Conservation (phyloP, 2,888 invertebrate species). For the Tiliacea citrago region DNA sequence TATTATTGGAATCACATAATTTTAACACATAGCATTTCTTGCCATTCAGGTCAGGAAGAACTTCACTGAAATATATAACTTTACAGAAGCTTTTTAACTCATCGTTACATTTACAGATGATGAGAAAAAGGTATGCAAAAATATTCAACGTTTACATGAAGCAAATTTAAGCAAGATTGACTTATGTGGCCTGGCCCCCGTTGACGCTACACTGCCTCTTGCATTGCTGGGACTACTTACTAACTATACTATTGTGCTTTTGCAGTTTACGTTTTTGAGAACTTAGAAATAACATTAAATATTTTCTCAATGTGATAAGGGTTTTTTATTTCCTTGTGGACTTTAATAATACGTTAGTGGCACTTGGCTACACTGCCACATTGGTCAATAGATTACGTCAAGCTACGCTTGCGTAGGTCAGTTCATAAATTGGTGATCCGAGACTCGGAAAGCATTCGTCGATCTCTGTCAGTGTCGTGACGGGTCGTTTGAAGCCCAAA, state of each 20-base stretch:
- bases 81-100: background rate
- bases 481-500: too few species aligned
- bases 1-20: too few species aligned
- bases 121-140: background rate
- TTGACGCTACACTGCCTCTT: background rate
- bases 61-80: background rate
- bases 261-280: background rate
- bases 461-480: too few species aligned
- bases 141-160: slow-evolving; percentile 1
- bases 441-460: too few species aligned
- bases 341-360: background rate
- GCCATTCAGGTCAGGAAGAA: background rate
- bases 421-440: too few species aligned
- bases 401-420: background rate
- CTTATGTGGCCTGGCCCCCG: background rate
- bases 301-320: background rate
- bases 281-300: background rate
- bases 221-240: background rate
- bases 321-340: background rate
- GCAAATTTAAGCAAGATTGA: background rate
- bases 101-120: background rate
- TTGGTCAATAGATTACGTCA: background rate
- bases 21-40: background rate
- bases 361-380: too few species aligned
- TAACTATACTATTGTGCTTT: background rate